Conservation (phyloP, 2,888 invertebrate species). For the Melangyna quadrimaculata region DNA sequence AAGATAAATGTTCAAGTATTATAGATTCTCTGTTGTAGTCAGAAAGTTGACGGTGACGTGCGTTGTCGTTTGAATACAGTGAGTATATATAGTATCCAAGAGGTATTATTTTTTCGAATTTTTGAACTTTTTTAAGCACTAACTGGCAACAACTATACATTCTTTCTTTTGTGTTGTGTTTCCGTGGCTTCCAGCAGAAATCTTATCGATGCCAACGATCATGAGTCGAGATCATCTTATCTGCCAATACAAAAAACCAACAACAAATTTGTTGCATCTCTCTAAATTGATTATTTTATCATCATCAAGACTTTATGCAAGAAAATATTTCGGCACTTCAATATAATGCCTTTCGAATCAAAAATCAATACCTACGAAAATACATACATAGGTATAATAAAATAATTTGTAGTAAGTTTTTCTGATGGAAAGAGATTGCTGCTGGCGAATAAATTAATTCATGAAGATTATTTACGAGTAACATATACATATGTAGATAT, state of each 20-base stretch:
- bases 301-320: neutral
- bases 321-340: neutral
- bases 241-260: neutral
- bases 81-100: too few species aligned
- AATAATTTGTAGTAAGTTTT: neutral
- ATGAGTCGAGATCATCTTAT: neutral
- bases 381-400: neutral
- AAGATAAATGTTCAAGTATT: slow-evolving; percentile 47
- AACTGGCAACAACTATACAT: neutral
- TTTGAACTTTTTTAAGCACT: neutral
- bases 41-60: too few species aligned
- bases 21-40: neutral
- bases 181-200: neutral
- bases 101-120: too few species aligned
- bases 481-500: too few species aligned
- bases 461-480: neutral
- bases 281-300: neutral
- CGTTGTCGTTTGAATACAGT: too few species aligned
- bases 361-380: neutral
- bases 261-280: neutral
- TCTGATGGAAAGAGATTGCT: neutral
- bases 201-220: neutral
- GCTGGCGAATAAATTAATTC: neutral
- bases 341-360: neutral
- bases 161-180: neutral